These are phyloP conservation scores for Cantharis rufa DNA, from an alignment of 2,888 invertebrate species.

Conservation along the genomic window DNA sequence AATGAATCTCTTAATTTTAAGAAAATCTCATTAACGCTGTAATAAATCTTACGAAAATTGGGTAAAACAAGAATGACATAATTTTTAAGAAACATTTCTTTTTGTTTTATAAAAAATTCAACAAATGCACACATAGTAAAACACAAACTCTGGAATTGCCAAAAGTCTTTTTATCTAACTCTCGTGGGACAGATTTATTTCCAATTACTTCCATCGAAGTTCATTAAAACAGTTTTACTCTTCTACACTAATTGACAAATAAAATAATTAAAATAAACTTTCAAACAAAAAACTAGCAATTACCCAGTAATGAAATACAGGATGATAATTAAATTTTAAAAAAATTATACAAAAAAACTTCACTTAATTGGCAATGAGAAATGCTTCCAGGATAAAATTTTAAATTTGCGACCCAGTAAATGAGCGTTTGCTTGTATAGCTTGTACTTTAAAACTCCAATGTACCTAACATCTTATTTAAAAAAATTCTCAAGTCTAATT, in stretches of 20 bases:
- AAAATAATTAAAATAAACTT: neutral
- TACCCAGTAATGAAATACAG: neutral
- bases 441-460: neutral
- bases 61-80: neutral
- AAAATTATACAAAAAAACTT: neutral
- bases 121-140: neutral
- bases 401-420: neutral
- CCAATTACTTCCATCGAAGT: neutral
- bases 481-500: neutral
- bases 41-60: neutral
- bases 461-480: neutral
- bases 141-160: neutral
- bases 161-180: neutral
- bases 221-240: neutral
- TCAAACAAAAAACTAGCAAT: neutral
- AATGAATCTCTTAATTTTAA: too few relatives aligned
- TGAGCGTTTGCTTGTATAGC: neutral
- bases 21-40: neutral
- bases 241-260: neutral
- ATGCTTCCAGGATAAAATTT: neutral
- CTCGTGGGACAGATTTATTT: neutral
- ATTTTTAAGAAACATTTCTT: neutral
- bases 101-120: neutral
- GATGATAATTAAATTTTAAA: neutral
- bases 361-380: neutral